These are phyloP conservation scores for Rallus limicola DNA, from an alignment of 2,113 vertebrate species.

Conservation along the genomic window DNA sequence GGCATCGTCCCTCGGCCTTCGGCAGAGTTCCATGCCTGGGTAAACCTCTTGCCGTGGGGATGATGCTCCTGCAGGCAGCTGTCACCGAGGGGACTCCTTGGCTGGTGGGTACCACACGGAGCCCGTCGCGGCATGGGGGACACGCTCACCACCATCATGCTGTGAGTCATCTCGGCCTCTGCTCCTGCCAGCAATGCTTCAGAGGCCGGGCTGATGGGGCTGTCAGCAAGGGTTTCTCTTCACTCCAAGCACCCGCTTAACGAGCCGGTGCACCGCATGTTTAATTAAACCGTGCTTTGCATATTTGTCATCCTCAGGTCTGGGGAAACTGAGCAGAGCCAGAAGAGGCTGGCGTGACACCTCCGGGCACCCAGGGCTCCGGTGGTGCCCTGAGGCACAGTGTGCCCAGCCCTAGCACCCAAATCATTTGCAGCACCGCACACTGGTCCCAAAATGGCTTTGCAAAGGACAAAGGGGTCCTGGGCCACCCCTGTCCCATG, in stretches of 20 bases:
- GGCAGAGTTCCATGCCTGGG: background rate
- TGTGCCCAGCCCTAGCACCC: background rate
- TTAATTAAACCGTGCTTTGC: constrained; percentile 23
- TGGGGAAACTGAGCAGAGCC: background rate
- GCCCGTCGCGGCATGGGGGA: background rate
- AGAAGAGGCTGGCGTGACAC: background rate
- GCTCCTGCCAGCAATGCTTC: background rate
- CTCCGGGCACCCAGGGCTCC: background rate
- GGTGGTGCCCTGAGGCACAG: accelerated
- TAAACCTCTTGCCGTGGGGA: background rate
- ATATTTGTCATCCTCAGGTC: background rate
- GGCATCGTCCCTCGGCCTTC: background rate
- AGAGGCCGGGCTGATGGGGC: background rate
- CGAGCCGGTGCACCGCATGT: background rate
- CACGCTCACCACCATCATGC: accelerated
- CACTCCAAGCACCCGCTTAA: background rate
- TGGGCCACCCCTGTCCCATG: background rate
- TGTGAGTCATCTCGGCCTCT: background rate
- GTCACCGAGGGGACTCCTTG: background rate
- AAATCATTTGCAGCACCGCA: background rate
- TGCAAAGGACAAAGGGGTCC: background rate
- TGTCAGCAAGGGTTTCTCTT: background rate
- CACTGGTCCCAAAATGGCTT: background rate
- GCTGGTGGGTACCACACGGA: background rate
- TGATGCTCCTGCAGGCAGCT: background rate